Base-by-base conservation (phyloP, 2,797 vertebrate species). In the Poeciliopsis gracilis region DNA sequence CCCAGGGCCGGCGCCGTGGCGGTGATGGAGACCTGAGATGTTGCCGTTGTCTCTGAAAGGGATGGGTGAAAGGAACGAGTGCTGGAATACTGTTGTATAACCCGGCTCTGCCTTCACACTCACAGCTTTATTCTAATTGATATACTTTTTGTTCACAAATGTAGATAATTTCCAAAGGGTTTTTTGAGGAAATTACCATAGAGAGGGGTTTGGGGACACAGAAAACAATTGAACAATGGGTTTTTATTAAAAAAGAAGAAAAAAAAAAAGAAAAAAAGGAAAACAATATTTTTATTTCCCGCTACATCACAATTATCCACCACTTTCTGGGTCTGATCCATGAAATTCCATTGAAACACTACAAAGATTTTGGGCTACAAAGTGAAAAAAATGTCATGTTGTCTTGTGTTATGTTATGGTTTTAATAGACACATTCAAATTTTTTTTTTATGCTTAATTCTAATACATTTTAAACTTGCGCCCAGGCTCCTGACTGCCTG, bases 1-100 rank as follows among this genome's bases (percentile, higher is more conserved):
- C 85, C 72, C 1, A 43, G 61, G 81, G 75, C 75, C 55, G 20
- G 43, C 84, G 77, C 77, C 80, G 86, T 61, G 80, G 78, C 49
- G 72, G 12, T 88, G 86, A 89, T 75, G 77, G 49, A 84, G 47
- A 66, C 36, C 72, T 36, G 16, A 77, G 73, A 63, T 0, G 2
- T 11, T 66, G 47, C 7, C 36, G 41, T 33, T 74, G 72, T 63
- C 28, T 66, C 28, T 5, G 7, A 28, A 3, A 18, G 38, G 71
- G 57, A 85, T 75, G 25, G 78, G 79, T 53, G 59, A 71, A 25
- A 47, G 43, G n/a, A 1, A 63, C 47, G 2, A 23, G n/a, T 16
- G 49, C 30, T 30, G 16, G 33, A 66, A 23, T 38, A 10, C 20
- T 41, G 63, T 67, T 20, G 10, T 23, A 10, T 23, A 36, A 4